Conservation (phyloP, 2,888 invertebrate genomes). For the Heliconius cydno region DNA sequence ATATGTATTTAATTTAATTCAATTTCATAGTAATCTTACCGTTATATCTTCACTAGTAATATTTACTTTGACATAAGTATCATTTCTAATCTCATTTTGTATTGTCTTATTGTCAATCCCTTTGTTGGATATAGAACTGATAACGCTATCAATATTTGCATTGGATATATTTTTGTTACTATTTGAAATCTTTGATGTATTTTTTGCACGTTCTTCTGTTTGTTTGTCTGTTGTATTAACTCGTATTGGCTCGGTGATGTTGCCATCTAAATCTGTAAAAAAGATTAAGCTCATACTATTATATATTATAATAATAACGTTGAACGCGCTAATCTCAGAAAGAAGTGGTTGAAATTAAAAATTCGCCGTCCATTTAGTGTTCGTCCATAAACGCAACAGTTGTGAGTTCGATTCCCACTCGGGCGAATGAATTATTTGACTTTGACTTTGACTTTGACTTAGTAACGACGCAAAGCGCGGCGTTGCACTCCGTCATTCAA, state of each 20-base stretch:
- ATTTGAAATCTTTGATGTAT: slow-evolving; percentile 13
- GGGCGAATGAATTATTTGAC: too few relatives aligned
- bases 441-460: too few relatives aligned
- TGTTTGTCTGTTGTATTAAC: slow-evolving; percentile 43
- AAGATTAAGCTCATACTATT: not conserved
- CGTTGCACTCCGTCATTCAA: too few relatives aligned
- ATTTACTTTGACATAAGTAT: slow-evolving; percentile 19
- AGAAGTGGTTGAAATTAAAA: too few relatives aligned
- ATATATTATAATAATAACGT: not conserved
- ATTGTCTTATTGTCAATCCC: slow-evolving; percentile 30
- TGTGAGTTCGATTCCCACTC: too few relatives aligned
- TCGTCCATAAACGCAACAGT: too few relatives aligned
- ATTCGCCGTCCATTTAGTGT: too few relatives aligned
- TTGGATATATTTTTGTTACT: slow-evolving; percentile 20
- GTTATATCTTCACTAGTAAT: slow-evolving; percentile 9
- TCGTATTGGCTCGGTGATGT: slow-evolving; percentile 54
- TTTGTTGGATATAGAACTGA: slow-evolving; percentile 25
- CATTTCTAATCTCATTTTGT: slow-evolving; percentile 21
- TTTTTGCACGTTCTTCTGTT: slow-evolving; percentile 24
- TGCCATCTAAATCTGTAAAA: slow-evolving; percentile 68
- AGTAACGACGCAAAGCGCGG: too few relatives aligned
- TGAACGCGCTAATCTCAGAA: not conserved
- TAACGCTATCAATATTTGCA: slow-evolving; percentile 32
- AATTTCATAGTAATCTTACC: slow-evolving; percentile 19
- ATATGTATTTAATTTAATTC: too few relatives aligned